Percentiles rank a stretch among this genome's conserved stretches.
Evolutionary conservation across 2,113 vertebrate species (phyloP).

Genomic region (Mungos mungo): DNA sequence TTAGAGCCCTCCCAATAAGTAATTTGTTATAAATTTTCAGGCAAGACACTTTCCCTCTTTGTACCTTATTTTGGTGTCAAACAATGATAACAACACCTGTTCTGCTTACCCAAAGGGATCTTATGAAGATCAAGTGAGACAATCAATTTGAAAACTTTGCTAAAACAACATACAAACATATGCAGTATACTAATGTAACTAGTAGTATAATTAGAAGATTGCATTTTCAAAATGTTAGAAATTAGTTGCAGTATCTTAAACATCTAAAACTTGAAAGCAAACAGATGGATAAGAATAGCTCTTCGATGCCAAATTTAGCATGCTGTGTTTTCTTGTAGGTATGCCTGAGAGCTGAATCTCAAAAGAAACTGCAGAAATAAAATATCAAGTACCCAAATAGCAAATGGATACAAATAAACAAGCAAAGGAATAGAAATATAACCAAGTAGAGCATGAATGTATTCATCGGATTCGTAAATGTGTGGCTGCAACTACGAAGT

Average conservation of each 20-base stretch:
- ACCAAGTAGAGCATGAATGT: not conserved
- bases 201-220: slow-evolving; percentile 55
- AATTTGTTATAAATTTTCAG: slow-evolving; percentile 28
- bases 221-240: slow-evolving; percentile 51
- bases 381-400: not conserved
- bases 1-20: not conserved
- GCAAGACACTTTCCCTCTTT: slow-evolving; percentile 24
- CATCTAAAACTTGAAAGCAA: slow-evolving; percentile 56
- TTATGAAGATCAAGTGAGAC: slow-evolving; percentile 21
- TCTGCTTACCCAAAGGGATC: slow-evolving; percentile 38
- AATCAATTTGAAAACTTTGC: slow-evolving; percentile 49
- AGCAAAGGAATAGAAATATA: not conserved
- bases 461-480: not conserved
- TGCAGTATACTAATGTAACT: slow-evolving; percentile 28
- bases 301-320: slow-evolving; percentile 3
- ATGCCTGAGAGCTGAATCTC: not conserved
- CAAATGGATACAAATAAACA: not conserved
- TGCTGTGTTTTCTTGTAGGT: slow-evolving; percentile 5
- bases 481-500: not conserved
- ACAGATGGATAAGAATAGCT: slow-evolving; percentile 61
- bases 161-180: slow-evolving; percentile 50
- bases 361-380: slow-evolving; percentile 50
- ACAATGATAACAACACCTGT: slow-evolving; percentile 58
- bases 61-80: slow-evolving; percentile 39
- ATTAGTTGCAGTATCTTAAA: slow-evolving; percentile 52